phyloP scores from a whole-genome alignment of 2,797 vertebrate species.

The Halcyon smyrnensis region DNA sequence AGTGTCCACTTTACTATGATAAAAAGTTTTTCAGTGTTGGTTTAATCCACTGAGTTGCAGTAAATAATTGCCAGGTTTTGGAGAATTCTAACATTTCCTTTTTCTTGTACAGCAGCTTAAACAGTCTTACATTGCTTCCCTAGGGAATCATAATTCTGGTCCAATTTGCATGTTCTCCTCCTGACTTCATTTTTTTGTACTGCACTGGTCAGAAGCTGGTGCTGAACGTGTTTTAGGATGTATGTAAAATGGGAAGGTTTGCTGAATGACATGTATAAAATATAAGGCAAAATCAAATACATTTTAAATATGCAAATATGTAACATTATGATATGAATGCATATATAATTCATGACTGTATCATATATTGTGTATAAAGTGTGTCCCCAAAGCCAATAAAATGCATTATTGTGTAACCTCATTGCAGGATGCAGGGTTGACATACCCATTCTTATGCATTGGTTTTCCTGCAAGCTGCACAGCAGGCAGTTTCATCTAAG shows the following conservation, averaged over 20 bases:
- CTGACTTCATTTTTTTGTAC: neutral
- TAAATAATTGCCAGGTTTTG: constrained; percentile 11
- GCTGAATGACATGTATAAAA: neutral
- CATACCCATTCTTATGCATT: neutral
- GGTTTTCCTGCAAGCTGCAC: neutral
- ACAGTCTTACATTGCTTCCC: neutral
- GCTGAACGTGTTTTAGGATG: neutral
- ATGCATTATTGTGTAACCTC: neutral
- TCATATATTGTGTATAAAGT: neutral
- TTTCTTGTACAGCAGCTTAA: neutral
- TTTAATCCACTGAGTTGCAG: constrained; percentile 4
- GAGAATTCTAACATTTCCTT: neutral
- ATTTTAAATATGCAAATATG: neutral
- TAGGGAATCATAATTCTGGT: neutral
- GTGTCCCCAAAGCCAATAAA: neutral
- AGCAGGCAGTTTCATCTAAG: neutral
- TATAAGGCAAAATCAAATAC: neutral
- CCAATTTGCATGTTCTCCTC: neutral
- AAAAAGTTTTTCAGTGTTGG: constrained; percentile 13
- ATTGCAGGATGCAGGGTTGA: neutral
- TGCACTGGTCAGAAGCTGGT: neutral
- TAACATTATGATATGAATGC: neutral
- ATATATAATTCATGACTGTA: neutral
- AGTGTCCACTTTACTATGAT: neutral
- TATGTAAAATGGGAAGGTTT: neutral